Base-by-base conservation (phyloP, 2,797 vertebrate genomes). In the Sorex maritimensis region DNA sequence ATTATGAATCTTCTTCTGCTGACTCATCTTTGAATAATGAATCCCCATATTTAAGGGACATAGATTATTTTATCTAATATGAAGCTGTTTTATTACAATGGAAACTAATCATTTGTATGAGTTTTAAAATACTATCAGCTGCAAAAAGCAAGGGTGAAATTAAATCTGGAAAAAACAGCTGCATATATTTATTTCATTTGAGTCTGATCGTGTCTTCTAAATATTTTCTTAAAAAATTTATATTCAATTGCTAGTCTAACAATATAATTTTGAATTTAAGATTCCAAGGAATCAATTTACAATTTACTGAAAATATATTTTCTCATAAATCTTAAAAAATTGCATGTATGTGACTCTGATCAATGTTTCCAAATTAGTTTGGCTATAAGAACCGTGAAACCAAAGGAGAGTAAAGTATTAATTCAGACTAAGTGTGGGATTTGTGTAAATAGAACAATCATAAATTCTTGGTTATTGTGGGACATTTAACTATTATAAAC, bases 41-140 rank as follows among this genome's bases (percentile, higher is more conserved):
- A 86, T 67, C 46, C 28, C 26, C 15, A 7, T 30, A 44, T 38
- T 89, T 87, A 58, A 91, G 8, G 21, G 6, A 17, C 73, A 28
- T 71, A 81, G 69, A 52, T 58, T 4, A 7, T 67, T 84, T 83
- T 44, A 75, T 28, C 12, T 38, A 81, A 34, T 26, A 5, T 26
- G 46, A 71, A 15, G 58, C 10, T 21, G 15, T 82, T 80, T 93
- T n/a, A 52, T 24, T 86, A 67, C 85, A 88, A 61, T 91, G 21
- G 69, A 80, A 88, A 91, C 17, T 24, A 67, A 77, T 23, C 12
- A n/a, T 71, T 87, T 82, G 0, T 81, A 7, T 90, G 30, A 46
- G 72, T 78, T 84, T 91, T n/a, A 65, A 96, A 63, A 15, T 65
- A 41, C 41, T 89, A 85, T 78, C 46, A 81, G 24, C 44, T 86